Conservation (phyloP, 2,888 invertebrate species). For the Meghimatium bilineatum region DNA sequence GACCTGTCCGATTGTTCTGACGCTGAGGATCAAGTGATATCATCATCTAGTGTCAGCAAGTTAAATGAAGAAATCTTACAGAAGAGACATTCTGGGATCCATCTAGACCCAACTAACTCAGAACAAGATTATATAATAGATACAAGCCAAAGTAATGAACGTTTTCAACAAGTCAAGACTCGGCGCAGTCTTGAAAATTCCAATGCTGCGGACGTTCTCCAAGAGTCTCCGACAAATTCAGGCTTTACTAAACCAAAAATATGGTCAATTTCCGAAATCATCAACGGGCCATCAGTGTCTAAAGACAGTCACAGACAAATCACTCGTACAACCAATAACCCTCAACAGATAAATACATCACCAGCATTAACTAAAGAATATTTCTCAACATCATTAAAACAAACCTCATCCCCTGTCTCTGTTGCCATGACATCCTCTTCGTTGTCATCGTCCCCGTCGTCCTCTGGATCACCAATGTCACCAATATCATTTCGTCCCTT, state of each 20-base stretch:
- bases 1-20: conserved; percentile 35
- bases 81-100: neutral
- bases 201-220: neutral
- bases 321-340: neutral
- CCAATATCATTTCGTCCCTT: conserved; percentile 14
- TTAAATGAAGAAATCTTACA: neutral
- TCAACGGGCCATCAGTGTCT: conserved; percentile 21
- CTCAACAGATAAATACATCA: neutral
- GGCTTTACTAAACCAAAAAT: conserved; percentile 42
- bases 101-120: neutral
- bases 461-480: neutral
- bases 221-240: neutral
- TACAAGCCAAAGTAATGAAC: neutral
- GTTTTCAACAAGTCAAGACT: neutral
- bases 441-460: neutral
- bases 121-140: neutral
- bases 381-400: neutral
- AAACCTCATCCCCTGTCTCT: neutral
- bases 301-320: neutral
- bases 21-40: neutral
- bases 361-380: neutral
- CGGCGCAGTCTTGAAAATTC: neutral
- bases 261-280: conserved; percentile 52
- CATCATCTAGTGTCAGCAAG: neutral
- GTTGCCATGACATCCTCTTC: neutral